Base-by-base conservation (phyloP, 2,797 vertebrate genomes). In the Pseudomugil gertrudae region DNA sequence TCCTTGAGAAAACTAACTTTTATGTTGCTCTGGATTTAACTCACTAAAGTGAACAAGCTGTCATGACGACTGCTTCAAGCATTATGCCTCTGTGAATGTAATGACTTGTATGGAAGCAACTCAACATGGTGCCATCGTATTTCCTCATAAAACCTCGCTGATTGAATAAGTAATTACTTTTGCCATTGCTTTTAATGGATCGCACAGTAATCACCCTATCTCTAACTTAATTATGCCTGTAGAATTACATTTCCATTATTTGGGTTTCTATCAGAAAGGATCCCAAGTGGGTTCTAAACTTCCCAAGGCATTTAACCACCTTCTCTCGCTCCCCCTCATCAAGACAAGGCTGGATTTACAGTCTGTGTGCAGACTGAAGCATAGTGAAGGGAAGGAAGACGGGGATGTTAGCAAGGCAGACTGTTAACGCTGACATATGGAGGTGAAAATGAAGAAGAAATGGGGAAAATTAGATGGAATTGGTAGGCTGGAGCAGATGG, bases 91-190 rank as follows among this genome's bases (percentile, higher is more conserved):
- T 86, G 84, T 87, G 86, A 87, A 87, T 83, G 75, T 81, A 87
- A 90, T 82, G 85, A 86, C 85, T 89, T 83, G 76, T 83, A 83
- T 67, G 69, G 76, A 83, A 50, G 57, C 75, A 1, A 76, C 78
- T 64, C 80, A 84, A 85, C 83, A 83, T 84, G 83, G 72, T 63
- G 78, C 80, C 75, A 51, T 80, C 54, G 60, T 72, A 65, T 86
- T 84, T 77, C 63, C 83, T 83, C 84, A 84, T 90, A 88, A 92
- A 92, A 82, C 60, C 65, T 40, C 26, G 43, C 86, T 90, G 88
- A 92, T 92, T 92, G 89, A 93, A 92, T 91, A 90, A 88, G 90
- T 90, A 91, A 93, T 92, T 92, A 92, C 89, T 90, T 91, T 89
- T 85, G 78, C 88, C 85, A 88, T 89, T 85, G 70, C 85, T 89